Evolutionary conservation across 2,113 vertebrate species (phyloP), one percentile per base, ranked within the genome.

Genomic region (Orycteropus afer): DNA sequence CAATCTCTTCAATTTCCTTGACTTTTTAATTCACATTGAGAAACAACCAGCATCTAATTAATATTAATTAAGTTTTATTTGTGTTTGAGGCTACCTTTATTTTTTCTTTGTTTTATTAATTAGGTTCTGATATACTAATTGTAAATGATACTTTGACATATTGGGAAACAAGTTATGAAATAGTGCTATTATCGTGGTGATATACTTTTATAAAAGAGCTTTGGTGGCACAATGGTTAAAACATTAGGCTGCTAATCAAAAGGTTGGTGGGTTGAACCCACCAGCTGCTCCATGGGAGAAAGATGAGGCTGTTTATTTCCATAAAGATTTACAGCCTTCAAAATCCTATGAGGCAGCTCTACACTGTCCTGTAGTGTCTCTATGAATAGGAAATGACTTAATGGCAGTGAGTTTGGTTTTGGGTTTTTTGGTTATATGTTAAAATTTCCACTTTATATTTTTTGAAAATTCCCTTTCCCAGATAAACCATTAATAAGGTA

Each of bases 11-110:
- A 96, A 91, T 96, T 95, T 55, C 18, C 71, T 53, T 9, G 25
- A 90, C 78, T 97, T 78, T 93, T 81, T 95, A 65, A 90, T 76
- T 91, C 67, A 94, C 51, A 59, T 93, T 81, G 95, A 45, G 27
- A 32, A 97, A 92, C 63, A 97, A 63, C 23, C 95, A 92, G 74
- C 40, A 96, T 53, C 83, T 9, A 82, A 47, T 71, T 97, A 91
- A 79, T 94, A 96, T 94, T 89, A 83, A 97, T 59, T 94, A 96
- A n/a, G 9, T n/a, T 49, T 96, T 95, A 78, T 95, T 96, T 95
- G 18, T 94, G 83, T 55, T 11, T 77, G 93, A 93, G 40, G 17
- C 34, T 80, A 37, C n/a, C 82, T 79, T 80, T 59, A 73, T 71
- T 97, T 89, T 57, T 14, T 78, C 61, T 34, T 12, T 2, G 13